A percentile compares a stretch with the other conserved stretches of the same genome.
phyloP scores from a whole-genome alignment of 2,113 vertebrate species.

The Hemiscyllium ocellatum region DNA sequence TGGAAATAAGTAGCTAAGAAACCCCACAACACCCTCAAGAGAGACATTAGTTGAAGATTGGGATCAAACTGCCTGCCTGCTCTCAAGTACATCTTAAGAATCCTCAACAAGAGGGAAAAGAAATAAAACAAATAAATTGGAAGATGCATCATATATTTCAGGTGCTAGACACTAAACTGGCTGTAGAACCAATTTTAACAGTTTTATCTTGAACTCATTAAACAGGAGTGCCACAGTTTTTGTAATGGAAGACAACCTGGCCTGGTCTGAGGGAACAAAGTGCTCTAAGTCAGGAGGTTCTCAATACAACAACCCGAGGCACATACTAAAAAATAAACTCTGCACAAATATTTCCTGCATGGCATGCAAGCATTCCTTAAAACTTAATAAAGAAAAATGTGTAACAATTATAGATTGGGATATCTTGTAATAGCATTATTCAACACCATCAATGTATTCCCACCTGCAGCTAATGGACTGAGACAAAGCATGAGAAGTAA shows the following conservation, averaged over 20 bases:
- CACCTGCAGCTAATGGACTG: not conserved
- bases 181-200: not conserved
- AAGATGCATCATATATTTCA: constrained; percentile 31
- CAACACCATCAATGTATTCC: not conserved
- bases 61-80: not conserved
- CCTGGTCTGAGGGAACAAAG: not conserved
- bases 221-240: not conserved
- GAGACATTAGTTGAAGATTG: not conserved
- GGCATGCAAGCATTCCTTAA: constrained; percentile 2
- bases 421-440: not conserved
- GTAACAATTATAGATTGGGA: not conserved
- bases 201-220: not conserved
- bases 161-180: not conserved
- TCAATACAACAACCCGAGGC: not conserved
- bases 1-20: not conserved
- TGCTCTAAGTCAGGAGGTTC: not conserved
- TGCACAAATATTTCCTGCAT: not conserved
- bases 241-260: not conserved
- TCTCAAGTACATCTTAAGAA: not conserved
- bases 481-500: not conserved
- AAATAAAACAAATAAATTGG: not conserved
- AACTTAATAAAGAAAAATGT: not conserved
- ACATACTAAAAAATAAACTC: not conserved
- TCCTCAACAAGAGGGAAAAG: not conserved
- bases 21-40: not conserved